A percentile compares a stretch with the other conserved stretches of the same genome.
phyloP scores from a whole-genome alignment of 1,140 invertebrate genomes.

The Drosophila equinoxialis region DNA sequence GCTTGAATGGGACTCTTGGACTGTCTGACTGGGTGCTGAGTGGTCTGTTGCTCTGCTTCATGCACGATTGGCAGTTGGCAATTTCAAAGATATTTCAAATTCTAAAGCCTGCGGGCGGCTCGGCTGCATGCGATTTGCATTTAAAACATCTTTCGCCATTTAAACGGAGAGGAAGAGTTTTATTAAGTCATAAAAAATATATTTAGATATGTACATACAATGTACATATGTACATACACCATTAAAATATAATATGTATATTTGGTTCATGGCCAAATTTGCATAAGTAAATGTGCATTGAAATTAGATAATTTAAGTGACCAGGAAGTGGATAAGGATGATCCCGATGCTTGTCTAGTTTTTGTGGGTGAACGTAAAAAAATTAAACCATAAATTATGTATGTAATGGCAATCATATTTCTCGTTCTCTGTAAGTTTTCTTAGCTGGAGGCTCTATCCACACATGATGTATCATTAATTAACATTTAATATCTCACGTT shows the following conservation, averaged over 20 bases:
- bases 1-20: background rate
- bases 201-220: background rate
- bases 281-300: constrained; percentile 77
- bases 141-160: constrained; percentile 56
- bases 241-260: constrained; percentile 26
- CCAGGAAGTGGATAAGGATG: constrained; percentile 64
- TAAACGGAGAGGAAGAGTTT: constrained; percentile 81
- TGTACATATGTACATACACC: background rate
- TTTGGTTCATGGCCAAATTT: constrained; percentile 62
- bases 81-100: constrained; percentile 80
- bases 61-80: constrained; percentile 80
- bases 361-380: constrained; percentile 32
- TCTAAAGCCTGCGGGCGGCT: constrained; percentile 40
- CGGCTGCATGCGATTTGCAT: constrained; percentile 74
- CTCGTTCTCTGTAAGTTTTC: constrained; percentile 8
- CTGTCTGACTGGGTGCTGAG: background rate
- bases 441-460: constrained; percentile 15
- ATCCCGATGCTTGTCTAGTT: constrained; percentile 28
- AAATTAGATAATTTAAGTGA: constrained; percentile 73
- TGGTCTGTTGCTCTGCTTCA: constrained; percentile 48
- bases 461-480: constrained; percentile 73
- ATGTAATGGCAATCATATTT: constrained; percentile 9
- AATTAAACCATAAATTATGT: constrained; percentile 39
- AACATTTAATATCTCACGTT: constrained; percentile 51
- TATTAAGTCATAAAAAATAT: constrained; percentile 76